Percentiles rank a stretch among this genome's conserved stretches.
These are phyloP conservation scores for Beris chalybata DNA, from an alignment of 2,888 invertebrate genomes.

Conservation along the genomic window DNA sequence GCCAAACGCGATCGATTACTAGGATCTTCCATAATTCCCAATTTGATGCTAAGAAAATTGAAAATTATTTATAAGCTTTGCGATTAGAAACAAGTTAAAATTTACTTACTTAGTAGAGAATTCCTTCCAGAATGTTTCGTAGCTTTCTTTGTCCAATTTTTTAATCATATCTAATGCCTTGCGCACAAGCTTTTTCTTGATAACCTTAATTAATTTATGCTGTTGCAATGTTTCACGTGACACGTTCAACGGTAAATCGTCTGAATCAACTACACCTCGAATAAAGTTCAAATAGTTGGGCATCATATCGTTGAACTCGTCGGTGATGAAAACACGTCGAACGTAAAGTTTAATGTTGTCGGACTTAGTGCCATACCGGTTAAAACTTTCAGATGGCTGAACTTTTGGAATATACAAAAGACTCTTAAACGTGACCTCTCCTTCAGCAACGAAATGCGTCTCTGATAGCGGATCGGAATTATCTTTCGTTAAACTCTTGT, in stretches of 20 bases:
- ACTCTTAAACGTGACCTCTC: constrained; percentile 98
- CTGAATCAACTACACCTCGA: constrained; percentile 96
- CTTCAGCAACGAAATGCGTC: constrained; percentile 95
- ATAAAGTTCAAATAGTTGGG: constrained; percentile 96
- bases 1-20: constrained; percentile 94
- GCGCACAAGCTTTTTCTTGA: constrained; percentile 97
- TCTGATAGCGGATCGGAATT: constrained; percentile 78
- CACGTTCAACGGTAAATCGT: constrained; percentile 97
- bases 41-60: constrained; percentile 69
- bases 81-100: background rate
- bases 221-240: constrained; percentile 98
- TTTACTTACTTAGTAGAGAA: constrained; percentile 89
- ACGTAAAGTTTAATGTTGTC: constrained; percentile 98
- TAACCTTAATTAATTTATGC: constrained; percentile 97
- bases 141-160: constrained; percentile 88
- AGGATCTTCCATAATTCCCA: constrained; percentile 97
- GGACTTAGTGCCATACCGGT: constrained; percentile 90
- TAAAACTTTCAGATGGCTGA: constrained; percentile 92
- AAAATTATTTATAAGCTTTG: constrained; percentile 14
- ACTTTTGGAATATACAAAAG: constrained; percentile 89
- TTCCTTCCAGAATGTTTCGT: constrained; percentile 97
- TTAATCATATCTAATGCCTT: constrained; percentile 98
- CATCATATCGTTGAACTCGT: constrained; percentile 99
- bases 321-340: constrained; percentile 97
- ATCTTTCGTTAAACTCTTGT: constrained; percentile 93